Base-by-base conservation (phyloP, 2,888 invertebrate species). In the Caenorhabditis panamensis region DNA sequence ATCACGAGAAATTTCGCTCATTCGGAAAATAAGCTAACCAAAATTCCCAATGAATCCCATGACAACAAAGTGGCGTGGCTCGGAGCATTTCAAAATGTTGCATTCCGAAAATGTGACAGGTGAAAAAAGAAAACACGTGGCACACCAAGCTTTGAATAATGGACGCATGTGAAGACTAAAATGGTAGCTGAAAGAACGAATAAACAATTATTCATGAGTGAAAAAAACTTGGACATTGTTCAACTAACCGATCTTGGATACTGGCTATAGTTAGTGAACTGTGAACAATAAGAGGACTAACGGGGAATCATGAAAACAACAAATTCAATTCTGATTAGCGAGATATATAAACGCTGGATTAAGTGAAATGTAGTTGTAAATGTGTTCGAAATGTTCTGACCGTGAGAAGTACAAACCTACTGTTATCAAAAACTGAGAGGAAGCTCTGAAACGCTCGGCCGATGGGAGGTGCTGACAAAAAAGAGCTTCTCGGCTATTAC, bases 151-250 rank as follows among this genome's bases (percentile, higher is more conserved):
- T n/a, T 31, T 41, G 41, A 41, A 41, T 41, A 41, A 41, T 41
- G 13, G 16, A 41, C 13, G 41, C 13, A 2, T 3, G 9, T 4
- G 9, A 5, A 16, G 41, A 41, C 41, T 16, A 53, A 9, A 6
- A 31, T 26, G 44, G 64, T 49, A 56, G 44, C 41, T 51, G 37
- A 24, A 13, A 31, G 31, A 75, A 16, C 41, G 13, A 16, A 41
- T 3, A 41, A 9, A 11, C 20, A 28, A 58, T 64, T 64, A 72
- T 72, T 72, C 72, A 64, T 56, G 64, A 64, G 64, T 44, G 28
- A 49, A 56, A 62, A 72, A 63, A 63, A 63, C 63, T n/a, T n/a
- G n/a, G n/a, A n/a, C 71, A 72, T 72, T 61, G 63, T 72, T 62
- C 71, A 72, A 31, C 31, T 6, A 9, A 6, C 31, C 31, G 31